These are phyloP conservation scores for Tetrax tetrax DNA, from an alignment of 2,113 vertebrate species.

Conservation along the genomic window DNA sequence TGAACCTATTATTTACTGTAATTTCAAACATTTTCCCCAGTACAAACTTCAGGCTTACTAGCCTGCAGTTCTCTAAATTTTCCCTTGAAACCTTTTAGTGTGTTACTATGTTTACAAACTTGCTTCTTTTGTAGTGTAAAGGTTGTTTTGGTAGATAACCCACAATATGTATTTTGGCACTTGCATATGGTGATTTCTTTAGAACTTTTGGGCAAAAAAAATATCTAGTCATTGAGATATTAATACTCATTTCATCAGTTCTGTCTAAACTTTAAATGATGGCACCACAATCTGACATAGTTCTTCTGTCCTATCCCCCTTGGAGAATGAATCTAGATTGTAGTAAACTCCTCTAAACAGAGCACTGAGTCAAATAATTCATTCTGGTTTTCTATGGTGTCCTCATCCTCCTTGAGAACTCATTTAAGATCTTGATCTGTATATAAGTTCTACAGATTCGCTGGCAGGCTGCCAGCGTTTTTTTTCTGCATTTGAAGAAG, in stretches of 20 bases:
- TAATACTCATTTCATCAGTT: neutral
- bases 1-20: neutral
- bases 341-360: neutral
- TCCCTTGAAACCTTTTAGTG: neutral
- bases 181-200: neutral
- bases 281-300: neutral
- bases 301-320: neutral
- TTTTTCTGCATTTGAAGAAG: neutral
- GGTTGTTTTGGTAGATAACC: neutral
- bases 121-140: neutral
- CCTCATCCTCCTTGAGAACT: neutral
- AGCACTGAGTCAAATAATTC: neutral
- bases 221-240: neutral
- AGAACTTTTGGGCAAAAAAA: neutral
- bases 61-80: neutral
- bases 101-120: neutral
- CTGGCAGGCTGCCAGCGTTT: neutral
- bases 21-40: neutral
- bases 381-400: neutral
- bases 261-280: neutral
- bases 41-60: neutral
- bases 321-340: neutral
- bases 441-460: neutral
- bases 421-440: neutral
- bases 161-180: neutral